Evolutionary conservation across 1,140 invertebrate species (phyloP), one percentile per base, ranked within the genome.

Genomic region (Ooceraea biroi): DNA sequence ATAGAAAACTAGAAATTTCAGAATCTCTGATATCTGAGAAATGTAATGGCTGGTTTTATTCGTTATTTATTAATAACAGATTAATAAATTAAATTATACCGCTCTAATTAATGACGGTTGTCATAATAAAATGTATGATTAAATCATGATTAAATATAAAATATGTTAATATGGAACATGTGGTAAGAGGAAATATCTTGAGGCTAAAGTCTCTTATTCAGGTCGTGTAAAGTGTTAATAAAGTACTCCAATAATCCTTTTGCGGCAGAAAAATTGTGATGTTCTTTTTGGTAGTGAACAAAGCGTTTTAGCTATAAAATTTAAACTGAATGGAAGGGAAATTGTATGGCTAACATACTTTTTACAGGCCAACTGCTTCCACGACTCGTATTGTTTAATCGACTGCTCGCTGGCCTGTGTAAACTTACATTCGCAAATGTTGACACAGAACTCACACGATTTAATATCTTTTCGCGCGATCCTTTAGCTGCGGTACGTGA

Each of bases 341-440:
- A 27, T 50, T 50, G 11, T 27, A 48, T 41, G 14, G 27, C 0
- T 2, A n/a, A n/a, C n/a, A n/a, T n/a, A 14, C 46, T 68, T 68
- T 68, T 50, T 7, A 30, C n/a, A 36, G 12, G 11, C 48, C 17
- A 46, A 66, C 25, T 41, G 17, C 36, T 7, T 14, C 7, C 55
- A 12, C 5, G 22, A 0, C 36, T 8, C 80, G 41, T 83, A 77
- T 83, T 73, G 65, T 85, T 83, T 85, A 85, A 87, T 87, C 55
- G 76, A 82, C 30, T 61, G 41, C 52, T 30, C 46, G 55, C 25
- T 30, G 46, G 57, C 17, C 19, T 25, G 52, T n/a, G 30, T 11
- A n/a, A 73, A 73, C 3, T 48, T 48, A 19, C 25, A 27, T 48
- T 25, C 44, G 44, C 57, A 30, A 61, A 61, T 61, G 11, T 74